Evolutionary conservation across 2,888 invertebrate species (phyloP), one percentile per base, ranked within the genome.

Genomic region (Nymphalis c-album): DNA sequence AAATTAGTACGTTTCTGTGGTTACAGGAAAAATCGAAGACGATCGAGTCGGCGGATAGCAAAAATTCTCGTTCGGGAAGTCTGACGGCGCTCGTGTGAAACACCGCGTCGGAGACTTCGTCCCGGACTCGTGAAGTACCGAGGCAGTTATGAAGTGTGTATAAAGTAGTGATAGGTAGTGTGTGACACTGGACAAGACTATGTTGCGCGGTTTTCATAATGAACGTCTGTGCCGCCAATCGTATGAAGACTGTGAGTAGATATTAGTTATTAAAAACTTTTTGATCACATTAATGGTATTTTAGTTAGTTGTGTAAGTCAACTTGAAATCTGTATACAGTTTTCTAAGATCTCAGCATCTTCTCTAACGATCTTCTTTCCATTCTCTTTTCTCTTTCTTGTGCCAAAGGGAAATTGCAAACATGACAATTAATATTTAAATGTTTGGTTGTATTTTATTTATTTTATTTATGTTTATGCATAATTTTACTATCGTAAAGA

Each of bases 301-400:
- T 73, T 79, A 79, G 75, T 68, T 77, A 78, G 73, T 55, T 22
- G 67, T 75, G 73, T 82, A 84, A 74, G 80, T 75, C 75, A 77
- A 80, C 81, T 80, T 77, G 80, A 83, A 84, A 82, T 80, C 82
- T 87, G 81, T 86, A 84, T 83, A 85, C 85, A 86, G 88, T 90
- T 90, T 90, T 90, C 88, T 80, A 84, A 86, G 90, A 91, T 91
- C 90, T 91, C 90, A 87, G 83, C 76, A 80, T 86, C 83, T 83
- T 73, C 78, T 75, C 75, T 74, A 71, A 74, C 73, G 73, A 72
- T 74, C 76, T 77, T 72, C 76, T 73, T 81, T 69, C 64, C 48
- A 47, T 74, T 31, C 26, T 31, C 26, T 31, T n/a, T 80, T 81
- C 76, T 83, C 82, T 87, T 86, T 85, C 85, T 84, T 79, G 89